Conservation (phyloP, 2,888 invertebrate genomes). For the Anthrax anthrax region DNA sequence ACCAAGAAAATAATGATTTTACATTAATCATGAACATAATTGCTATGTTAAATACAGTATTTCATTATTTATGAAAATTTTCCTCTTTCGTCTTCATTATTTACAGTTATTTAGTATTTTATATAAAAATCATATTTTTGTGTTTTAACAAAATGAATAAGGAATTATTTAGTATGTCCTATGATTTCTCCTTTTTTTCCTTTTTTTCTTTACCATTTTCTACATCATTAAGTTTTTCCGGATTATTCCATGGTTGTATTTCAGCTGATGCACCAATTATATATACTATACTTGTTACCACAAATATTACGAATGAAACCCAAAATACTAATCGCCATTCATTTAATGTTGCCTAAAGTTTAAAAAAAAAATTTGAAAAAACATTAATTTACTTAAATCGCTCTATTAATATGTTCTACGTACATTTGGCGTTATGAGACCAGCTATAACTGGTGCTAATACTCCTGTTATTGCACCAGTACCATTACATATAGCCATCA, state of each 20-base stretch:
- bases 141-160: no score
- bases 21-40: no score
- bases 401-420: slow-evolving; percentile 21
- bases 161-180: neutral
- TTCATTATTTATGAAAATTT: no score
- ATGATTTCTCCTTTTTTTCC: neutral
- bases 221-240: slow-evolving; percentile 2
- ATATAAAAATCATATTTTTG: no score
- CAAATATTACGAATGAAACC: slow-evolving; percentile 56
- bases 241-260: slow-evolving; percentile 59
- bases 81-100: no score
- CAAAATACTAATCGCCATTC: slow-evolving; percentile 72
- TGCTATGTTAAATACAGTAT: no score
- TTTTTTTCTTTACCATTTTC: slow-evolving; percentile 8
- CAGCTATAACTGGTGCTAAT: slow-evolving; percentile 49
- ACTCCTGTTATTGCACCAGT: slow-evolving; percentile 54
- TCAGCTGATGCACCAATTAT: slow-evolving; percentile 58
- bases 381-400: neutral
- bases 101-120: no score
- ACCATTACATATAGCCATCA: slow-evolving; percentile 53
- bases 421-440: slow-evolving; percentile 45
- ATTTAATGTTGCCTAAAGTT: slow-evolving; percentile 40
- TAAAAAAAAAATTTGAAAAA: slow-evolving; percentile 3
- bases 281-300: slow-evolving; percentile 52
- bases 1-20: no score